Percentiles rank a stretch among this genome's conserved stretches.
Conservation (phyloP, 2,113 vertebrate species). For the Aptenodytes patagonicus region DNA sequence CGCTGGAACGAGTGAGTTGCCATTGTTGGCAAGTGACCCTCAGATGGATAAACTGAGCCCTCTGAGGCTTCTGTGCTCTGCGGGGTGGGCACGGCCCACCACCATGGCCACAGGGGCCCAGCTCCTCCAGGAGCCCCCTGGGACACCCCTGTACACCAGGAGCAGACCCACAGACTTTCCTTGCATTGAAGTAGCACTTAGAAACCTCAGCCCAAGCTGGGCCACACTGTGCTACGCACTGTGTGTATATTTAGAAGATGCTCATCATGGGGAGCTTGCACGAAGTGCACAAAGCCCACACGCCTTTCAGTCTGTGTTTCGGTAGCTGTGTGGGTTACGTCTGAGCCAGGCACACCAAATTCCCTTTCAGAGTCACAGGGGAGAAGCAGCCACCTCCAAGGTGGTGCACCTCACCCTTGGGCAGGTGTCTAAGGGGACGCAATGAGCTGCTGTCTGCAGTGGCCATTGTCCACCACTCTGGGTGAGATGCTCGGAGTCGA, state of each 20-base stretch:
- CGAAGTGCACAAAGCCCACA: not conserved
- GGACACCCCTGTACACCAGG: not conserved
- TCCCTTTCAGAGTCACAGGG: not conserved
- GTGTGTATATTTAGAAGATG: not conserved
- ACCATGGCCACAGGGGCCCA: not conserved
- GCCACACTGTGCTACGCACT: accelerated
- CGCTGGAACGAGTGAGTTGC: not conserved
- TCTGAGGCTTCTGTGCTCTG: not conserved
- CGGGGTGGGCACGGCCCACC: not conserved
- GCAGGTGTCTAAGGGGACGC: not conserved
- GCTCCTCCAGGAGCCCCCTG: not conserved
- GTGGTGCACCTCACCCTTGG: not conserved
- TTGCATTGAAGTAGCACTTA: not conserved
- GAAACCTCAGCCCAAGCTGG: not conserved
- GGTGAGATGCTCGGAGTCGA: accelerated
- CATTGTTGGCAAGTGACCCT: not conserved
- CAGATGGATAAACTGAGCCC: not conserved
- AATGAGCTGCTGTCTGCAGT: not conserved
- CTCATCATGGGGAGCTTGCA: not conserved
- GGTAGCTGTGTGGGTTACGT: accelerated
- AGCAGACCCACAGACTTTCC: not conserved
- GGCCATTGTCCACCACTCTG: not conserved
- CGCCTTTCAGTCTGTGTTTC: accelerated
- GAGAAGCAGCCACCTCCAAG: not conserved
- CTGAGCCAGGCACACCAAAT: not conserved